Evolutionary conservation across 1,140 invertebrate genomes (phyloP).

Genomic region (Lordiphosa clarofinis): DNA sequence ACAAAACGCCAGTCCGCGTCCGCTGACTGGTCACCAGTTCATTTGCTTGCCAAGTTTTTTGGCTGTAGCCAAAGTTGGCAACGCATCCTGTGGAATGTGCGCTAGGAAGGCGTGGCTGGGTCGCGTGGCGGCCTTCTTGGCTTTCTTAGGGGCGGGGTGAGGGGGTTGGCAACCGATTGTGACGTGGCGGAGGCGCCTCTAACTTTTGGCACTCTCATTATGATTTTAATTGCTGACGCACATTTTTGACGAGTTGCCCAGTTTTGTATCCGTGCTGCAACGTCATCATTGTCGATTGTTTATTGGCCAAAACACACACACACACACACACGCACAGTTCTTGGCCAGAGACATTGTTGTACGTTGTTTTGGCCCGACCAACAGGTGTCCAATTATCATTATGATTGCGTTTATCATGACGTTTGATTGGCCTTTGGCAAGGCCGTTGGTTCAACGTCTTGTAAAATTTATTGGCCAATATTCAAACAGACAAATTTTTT

Average conservation of each 20-base stretch:
- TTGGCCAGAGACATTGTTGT: conserved; percentile 40
- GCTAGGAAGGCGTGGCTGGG: conserved; percentile 35
- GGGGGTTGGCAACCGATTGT: conserved; percentile 45
- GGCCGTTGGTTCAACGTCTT: conserved; percentile 60
- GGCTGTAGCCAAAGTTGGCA: conserved; percentile 55
- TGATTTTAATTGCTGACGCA: conserved; percentile 79
- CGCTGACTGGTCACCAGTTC: conserved; percentile 15
- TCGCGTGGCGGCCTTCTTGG: conserved; percentile 29
- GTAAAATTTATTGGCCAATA: conserved; percentile 78
- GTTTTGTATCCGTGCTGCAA: conserved; percentile 36
- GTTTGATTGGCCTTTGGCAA: conserved; percentile 72
- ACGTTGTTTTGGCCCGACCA: conserved; percentile 13
- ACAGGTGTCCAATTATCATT: conserved; percentile 67
- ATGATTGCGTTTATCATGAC: conserved; percentile 60
- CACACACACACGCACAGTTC: conserved; percentile 5
- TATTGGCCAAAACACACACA: conserved; percentile 60
- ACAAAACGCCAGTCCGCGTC: conserved; percentile 44
- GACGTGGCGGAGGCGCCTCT: conserved; percentile 32
- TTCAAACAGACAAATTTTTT: conserved; percentile 48
- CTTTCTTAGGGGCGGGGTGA: too few species aligned
- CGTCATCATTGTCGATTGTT: conserved; percentile 65
- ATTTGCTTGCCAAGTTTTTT: conserved; percentile 61
- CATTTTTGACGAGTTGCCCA: conserved; percentile 76
- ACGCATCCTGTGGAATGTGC: conserved; percentile 66
- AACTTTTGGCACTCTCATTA: conserved; percentile 73